Conservation (phyloP, 2,113 vertebrate species). For the Brachirus orientalis region DNA sequence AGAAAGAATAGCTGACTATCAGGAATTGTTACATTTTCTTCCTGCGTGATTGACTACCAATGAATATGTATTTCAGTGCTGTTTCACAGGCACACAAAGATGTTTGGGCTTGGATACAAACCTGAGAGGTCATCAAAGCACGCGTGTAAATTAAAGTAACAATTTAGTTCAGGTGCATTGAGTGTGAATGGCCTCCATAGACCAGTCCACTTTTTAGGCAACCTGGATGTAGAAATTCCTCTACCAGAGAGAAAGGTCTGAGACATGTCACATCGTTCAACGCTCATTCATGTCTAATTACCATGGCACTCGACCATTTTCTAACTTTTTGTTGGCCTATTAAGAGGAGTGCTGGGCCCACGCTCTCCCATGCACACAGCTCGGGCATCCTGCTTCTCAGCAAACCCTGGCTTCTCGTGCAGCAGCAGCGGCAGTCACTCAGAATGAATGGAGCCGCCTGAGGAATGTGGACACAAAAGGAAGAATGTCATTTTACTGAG, state of each 20-base stretch:
- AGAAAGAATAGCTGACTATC: conserved; percentile 48
- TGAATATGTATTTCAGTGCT: conserved; percentile 56
- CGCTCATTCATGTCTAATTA: conserved; percentile 79
- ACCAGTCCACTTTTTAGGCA: conserved; percentile 48
- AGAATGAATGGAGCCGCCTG: conserved; percentile 79
- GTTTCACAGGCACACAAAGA: conserved; percentile 45
- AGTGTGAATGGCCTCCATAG: conserved; percentile 6
- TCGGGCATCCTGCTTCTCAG: conserved; percentile 72
- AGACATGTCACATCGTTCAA: conserved; percentile 69
- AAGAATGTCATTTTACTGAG: conserved; percentile 83
- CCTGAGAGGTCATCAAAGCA: conserved; percentile 33
- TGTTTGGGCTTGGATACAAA: conserved; percentile 18
- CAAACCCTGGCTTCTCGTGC: conserved; percentile 66
- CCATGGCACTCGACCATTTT: conserved; percentile 78
- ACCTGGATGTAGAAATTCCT: conserved; percentile 70
- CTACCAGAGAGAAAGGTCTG: conserved; percentile 39
- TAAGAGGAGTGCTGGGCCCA: conserved; percentile 75
- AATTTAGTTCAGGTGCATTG: conserved; percentile 41
- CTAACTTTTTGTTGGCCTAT: conserved; percentile 79
- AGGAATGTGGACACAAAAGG: conserved; percentile 84
- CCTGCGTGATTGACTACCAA: conserved; percentile 38
- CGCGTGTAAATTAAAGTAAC: conserved; percentile 57
- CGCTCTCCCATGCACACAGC: conserved; percentile 72
- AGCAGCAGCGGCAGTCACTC: conserved; percentile 76
- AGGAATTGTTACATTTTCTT: conserved; percentile 64